These are phyloP conservation scores for Vidua chalybeata DNA, from an alignment of 2,113 vertebrate species.

Conservation along the genomic window DNA sequence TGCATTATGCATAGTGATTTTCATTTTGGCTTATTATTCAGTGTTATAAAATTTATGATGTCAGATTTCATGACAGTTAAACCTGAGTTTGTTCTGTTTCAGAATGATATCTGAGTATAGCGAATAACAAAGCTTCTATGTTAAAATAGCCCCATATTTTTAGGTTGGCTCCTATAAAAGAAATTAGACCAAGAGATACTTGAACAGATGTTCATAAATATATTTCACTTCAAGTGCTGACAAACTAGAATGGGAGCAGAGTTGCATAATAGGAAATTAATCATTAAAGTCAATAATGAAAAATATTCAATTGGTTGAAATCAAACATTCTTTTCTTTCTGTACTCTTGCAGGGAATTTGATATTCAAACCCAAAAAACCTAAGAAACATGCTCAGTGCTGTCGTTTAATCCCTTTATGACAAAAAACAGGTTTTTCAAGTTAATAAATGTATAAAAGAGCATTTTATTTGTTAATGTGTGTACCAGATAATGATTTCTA, in stretches of 20 bases:
- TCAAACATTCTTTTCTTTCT: not conserved
- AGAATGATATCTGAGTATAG: slow-evolving; percentile 23
- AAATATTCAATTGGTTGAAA: slow-evolving; percentile 21
- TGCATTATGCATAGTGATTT: slow-evolving; percentile 64
- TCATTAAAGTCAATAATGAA: not conserved
- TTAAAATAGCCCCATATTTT: slow-evolving; percentile 13
- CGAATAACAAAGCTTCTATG: slow-evolving; percentile 24
- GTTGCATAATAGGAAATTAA: slow-evolving; percentile 24
- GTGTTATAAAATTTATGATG: slow-evolving; percentile 47
- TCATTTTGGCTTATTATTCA: slow-evolving; percentile 64
- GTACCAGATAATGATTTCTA: slow-evolving; percentile 42
- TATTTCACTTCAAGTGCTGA: slow-evolving; percentile 14
- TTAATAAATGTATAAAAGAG: not conserved
- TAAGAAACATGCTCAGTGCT: not conserved
- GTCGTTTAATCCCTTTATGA: not conserved
- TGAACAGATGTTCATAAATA: slow-evolving; percentile 11
- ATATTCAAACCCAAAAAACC: not conserved
- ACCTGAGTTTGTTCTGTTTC: slow-evolving; percentile 52
- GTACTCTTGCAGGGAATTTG: not conserved
- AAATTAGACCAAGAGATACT: not conserved
- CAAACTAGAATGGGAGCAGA: not conserved
- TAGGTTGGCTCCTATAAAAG: not conserved
- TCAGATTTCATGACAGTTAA: slow-evolving; percentile 60
- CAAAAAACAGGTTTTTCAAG: not conserved
- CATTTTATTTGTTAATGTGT: slow-evolving; percentile 16